Evolutionary conservation across 2,113 vertebrate species (phyloP).

Genomic region (Tretioscincus oriximinensis): DNA sequence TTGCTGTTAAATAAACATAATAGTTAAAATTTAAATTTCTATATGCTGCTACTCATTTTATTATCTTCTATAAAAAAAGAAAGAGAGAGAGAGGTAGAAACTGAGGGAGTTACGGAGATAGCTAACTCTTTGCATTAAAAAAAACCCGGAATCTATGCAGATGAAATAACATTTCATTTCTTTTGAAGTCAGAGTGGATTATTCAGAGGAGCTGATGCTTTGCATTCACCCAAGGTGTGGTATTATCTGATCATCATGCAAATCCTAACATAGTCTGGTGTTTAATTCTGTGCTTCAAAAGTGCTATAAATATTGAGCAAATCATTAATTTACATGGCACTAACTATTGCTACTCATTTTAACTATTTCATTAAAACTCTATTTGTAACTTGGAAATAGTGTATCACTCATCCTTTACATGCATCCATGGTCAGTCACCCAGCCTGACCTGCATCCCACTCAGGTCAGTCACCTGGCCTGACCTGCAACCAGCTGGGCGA

Average conservation of each 20-base stretch:
- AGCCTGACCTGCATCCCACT: too few species aligned
- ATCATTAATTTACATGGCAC: conserved; percentile 5
- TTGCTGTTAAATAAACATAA: conserved; percentile 15
- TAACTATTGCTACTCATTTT: background rate
- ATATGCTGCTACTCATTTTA: conserved; percentile 5
- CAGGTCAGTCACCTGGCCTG: too few species aligned
- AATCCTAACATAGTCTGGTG: background rate
- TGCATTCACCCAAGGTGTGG: background rate
- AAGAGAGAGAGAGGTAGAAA: background rate
- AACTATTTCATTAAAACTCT: background rate
- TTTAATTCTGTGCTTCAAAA: conserved; percentile 10
- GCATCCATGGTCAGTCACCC: too few species aligned
- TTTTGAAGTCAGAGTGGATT: background rate
- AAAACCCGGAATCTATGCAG: background rate
- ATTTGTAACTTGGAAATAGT: background rate
- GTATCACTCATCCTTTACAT: too few species aligned
- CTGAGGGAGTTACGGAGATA: background rate
- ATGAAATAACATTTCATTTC: background rate
- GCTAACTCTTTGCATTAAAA: conserved; percentile 2
- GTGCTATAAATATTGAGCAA: background rate
- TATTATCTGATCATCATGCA: conserved; percentile 10
- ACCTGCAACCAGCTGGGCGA: too few species aligned
- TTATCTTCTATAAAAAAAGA: background rate
- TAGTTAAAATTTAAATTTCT: conserved; percentile 15
- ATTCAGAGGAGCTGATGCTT: background rate